Conservation (phyloP, 2,113 vertebrate species). For the Lasiurus borealis region DNA sequence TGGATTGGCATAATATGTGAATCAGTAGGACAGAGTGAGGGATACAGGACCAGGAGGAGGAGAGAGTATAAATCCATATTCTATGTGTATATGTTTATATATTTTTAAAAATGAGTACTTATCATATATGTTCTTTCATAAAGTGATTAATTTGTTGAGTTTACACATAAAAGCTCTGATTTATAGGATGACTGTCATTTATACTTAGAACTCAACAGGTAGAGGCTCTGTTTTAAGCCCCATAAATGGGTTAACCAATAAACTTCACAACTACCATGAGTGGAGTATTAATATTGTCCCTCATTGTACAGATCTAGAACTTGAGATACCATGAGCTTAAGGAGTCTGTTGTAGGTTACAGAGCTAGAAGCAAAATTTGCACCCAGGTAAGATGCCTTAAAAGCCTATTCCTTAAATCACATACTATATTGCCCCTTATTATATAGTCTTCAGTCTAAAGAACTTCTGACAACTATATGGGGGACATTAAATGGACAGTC, state of each 20-base stretch:
- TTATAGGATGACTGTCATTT: background rate
- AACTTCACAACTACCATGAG: background rate
- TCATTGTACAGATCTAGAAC: background rate
- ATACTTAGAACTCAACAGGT: background rate
- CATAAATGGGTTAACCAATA: background rate
- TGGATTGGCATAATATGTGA: background rate
- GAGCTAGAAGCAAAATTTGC: background rate
- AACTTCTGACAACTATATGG: background rate
- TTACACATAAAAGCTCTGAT: background rate
- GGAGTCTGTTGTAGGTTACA: background rate
- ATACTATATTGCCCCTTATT: background rate
- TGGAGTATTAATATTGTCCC: background rate
- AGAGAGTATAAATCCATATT: background rate
- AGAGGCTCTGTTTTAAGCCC: background rate
- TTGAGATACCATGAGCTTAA: background rate
- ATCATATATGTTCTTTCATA: background rate
- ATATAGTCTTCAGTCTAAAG: background rate
- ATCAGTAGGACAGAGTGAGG: background rate
- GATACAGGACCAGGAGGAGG: background rate
- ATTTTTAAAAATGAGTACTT: conserved; percentile 10
- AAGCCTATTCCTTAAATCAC: background rate
- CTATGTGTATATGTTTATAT: background rate
- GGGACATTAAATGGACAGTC: background rate
- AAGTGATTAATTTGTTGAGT: background rate
- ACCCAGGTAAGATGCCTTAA: background rate